Evolutionary conservation across 2,113 vertebrate species (phyloP).

Genomic region (Nasalis larvatus): DNA sequence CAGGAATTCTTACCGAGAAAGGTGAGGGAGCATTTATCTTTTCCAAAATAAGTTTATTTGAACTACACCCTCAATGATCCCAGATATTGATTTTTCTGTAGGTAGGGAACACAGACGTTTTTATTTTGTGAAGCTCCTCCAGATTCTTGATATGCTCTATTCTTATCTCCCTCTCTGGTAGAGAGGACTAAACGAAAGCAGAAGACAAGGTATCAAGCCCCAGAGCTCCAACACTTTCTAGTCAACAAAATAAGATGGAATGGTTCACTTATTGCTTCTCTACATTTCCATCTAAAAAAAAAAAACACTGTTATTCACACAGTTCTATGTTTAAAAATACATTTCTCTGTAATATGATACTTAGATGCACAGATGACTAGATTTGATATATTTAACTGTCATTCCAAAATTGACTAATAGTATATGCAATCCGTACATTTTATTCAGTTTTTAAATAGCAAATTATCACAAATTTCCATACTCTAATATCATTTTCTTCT

Average conservation of each 20-base stretch:
- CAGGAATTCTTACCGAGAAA: not conserved
- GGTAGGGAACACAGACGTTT: not conserved
- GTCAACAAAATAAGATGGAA: not conserved
- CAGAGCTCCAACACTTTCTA: not conserved
- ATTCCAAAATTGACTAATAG: not conserved
- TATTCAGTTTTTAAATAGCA: not conserved
- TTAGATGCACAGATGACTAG: not conserved
- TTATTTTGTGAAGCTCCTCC: not conserved
- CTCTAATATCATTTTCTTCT: not conserved
- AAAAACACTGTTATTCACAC: not conserved
- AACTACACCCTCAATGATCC: not conserved
- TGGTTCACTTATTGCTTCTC: not conserved
- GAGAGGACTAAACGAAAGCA: not conserved
- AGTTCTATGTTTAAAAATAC: not conserved
- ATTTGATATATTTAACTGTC: not conserved
- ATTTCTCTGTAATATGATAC: not conserved
- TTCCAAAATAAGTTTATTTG: not conserved
- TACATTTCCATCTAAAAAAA: not conserved
- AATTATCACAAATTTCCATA: constrained; percentile 20
- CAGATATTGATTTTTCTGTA: not conserved
- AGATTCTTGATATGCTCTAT: not conserved
- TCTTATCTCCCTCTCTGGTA: not conserved
- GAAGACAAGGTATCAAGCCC: not conserved
- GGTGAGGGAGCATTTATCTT: not conserved
- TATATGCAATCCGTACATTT: not conserved